Evolutionary conservation across 1,140 invertebrate genomes (phyloP), one percentile per base, ranked within the genome.

Genomic region (Drosophila simulans): DNA sequence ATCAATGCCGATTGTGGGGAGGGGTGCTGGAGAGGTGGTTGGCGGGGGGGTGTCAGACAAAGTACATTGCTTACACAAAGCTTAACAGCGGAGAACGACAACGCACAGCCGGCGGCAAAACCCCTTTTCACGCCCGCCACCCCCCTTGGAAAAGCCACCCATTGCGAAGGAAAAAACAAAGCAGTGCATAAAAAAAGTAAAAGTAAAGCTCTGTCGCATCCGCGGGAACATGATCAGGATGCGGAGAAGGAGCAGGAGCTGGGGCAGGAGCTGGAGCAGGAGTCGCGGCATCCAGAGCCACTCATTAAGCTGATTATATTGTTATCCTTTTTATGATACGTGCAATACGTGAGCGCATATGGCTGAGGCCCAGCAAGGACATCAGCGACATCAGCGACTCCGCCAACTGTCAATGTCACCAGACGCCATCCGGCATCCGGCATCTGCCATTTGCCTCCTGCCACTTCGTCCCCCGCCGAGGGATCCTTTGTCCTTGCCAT

Each of bases 261-360:
- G 46, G 27, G 45, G 27, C 20, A 17, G 46, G 27, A 54, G 27
- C 62, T 40, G 27, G 20, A 43, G 20, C 40, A 12, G 37, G 20
- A 52, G 60, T 35, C 58, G 3, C 64, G 46, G 51, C 64, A 70
- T 63, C 71, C 84, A 80, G 72, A 84, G 80, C 80, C 84, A 88
- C 84, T 88, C 84, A 88, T 88, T 88, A 88, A 91, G 89, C 89
- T 91, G 89, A 91, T 91, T 91, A 91, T 91, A 91, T 91, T 91
- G 89, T 91, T 91, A 91, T 91, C 89, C 89, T 91, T 91, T 91
- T 91, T 91, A 91, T 91, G 90, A 91, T 91, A 91, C 84, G 84
- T 91, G 88, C 83, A 91, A 84, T 90, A 85, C 88, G 89, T 86
- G 82, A 78, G 81, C 86, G 81, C 86, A 90, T 90, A 90, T 88